phyloP scores from a whole-genome alignment of 2,888 invertebrate genomes.

The Luffia ferchaultella region DNA sequence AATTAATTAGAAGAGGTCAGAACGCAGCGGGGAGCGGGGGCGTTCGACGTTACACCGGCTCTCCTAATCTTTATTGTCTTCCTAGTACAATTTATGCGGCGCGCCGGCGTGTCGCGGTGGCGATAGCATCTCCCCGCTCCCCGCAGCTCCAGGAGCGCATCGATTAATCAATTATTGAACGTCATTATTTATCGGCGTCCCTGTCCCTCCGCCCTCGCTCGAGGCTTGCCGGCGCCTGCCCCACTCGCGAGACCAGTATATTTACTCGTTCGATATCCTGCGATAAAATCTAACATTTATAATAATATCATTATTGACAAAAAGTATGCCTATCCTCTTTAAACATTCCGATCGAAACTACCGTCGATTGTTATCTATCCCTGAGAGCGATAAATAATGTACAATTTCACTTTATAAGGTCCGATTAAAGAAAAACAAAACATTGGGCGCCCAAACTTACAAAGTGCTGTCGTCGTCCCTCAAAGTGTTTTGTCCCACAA shows the following conservation, averaged over 20 bases:
- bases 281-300: neutral
- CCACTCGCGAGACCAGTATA: constrained; percentile 3
- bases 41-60: constrained; percentile 1
- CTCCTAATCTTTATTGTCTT: neutral
- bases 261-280: neutral
- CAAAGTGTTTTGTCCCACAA: too few species aligned
- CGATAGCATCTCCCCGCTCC: constrained; percentile 8
- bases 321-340: neutral
- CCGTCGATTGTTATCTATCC: neutral
- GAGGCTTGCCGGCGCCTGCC: constrained; percentile 16
- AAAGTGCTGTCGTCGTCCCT: too few species aligned
- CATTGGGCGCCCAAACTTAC: too few species aligned
- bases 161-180: constrained; percentile 56
- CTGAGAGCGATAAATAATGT: neutral
- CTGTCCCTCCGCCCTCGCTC: constrained; percentile 14
- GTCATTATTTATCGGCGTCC: constrained; percentile 41
- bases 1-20: constrained; percentile 11
- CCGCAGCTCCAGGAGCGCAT: constrained; percentile 22
- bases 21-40: constrained; percentile 5
- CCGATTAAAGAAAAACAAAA: too few species aligned
- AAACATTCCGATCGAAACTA: neutral
- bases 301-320: neutral
- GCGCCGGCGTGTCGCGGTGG: constrained; percentile 4
- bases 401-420: too few species aligned
- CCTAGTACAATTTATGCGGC: constrained; percentile 9